Base-by-base conservation (phyloP, 2,888 invertebrate genomes). In the Leucophenga maculata region DNA sequence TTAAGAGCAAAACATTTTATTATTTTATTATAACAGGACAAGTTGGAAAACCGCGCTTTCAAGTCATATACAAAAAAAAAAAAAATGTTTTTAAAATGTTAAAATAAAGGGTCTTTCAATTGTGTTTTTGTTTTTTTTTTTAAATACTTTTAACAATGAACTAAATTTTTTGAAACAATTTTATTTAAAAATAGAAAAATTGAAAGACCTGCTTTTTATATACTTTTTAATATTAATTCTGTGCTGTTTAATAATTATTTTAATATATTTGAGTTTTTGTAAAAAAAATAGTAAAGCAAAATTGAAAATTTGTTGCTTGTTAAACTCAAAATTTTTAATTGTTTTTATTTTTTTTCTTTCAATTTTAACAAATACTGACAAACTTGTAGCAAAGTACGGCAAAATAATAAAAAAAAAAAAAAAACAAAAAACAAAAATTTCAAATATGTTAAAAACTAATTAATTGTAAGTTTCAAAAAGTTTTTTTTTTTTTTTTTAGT, bases 21-120 rank as follows among this genome's bases (percentile, higher is more conserved):
- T 68, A 70, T 67, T 32, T 68, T 68, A 68, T 68, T 68, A 55
- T 64, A 74, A 71, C 66, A 62, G 52, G 52, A 59, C 44, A 71
- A 65, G 50, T 50, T 50, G 50, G 16, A 50, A 50, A 50, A 16
- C 18, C 18, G 16, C 50, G n/a, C n/a, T n/a, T 50, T 50, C 18
- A 50, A 50, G n/a, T 50, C 18, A 50, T n/a, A 16, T 50, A 50
- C n/a, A 1, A 50, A 8, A 50, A 50, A 14, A 1, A 50, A 8
- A 50, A 50, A 14, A 70, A 26, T 26, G 18, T 46, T 65, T 67
- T 69, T 67, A 70, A 68, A 48, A 68, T 73, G 75, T 68, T 39
- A 39, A 11, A 39, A 39, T 39, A 39, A 39, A 39, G 39, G 39
- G 39, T 39, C 39, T 39, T 39, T 39, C 39, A 39, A 39, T 9